Base-by-base conservation (phyloP, 2,888 invertebrate species). In the Melieria omissa region DNA sequence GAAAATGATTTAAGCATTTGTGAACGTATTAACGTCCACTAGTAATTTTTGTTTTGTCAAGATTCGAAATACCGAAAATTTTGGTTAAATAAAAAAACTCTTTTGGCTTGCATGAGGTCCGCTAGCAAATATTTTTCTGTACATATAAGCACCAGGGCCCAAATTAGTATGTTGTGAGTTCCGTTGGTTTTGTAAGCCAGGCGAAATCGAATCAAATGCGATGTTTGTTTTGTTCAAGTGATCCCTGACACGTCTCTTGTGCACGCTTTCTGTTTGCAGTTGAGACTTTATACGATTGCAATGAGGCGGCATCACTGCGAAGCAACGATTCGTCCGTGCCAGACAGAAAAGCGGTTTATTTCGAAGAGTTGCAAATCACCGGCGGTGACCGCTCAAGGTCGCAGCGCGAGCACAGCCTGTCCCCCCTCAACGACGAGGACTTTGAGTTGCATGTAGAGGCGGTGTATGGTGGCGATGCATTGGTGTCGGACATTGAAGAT, bases 251-350 rank as follows among this genome's bases (percentile, higher is more conserved):
- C 67, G 73, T 70, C 58, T 74, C 71, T 73, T 73, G 73, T 75
- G 70, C 73, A 72, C 73, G 71, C 73, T 73, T 75, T 75, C 58
- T 75, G 73, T 62, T 75, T 75, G 70, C 73, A 75, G 75, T 63
- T 55, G 55, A 57, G 55, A 62, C 62, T 46, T 54, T 62, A 41
- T 45, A 52, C 46, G 55, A 46, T 10, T 9, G 62, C 29, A 55
- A 62, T 49, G 61, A 44, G 57, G 49, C 60, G 16, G 10, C 52
- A 5, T 10, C 47, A 29, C 29, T 29, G 29, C 29, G n/a, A 57
- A 9, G 9, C 10, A 4, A 4, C 57, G 4, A 57, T 9, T 57
- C 16, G 29, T 12, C 41, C 57, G 16, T 57, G 9, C 57, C 57
- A 16, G 45, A 62, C 45, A 70, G 63, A 29, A 70, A 47, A 16